These are phyloP conservation scores for Drosophila bunnanda DNA, from an alignment of 2,888 invertebrate species.

Conservation along the genomic window DNA sequence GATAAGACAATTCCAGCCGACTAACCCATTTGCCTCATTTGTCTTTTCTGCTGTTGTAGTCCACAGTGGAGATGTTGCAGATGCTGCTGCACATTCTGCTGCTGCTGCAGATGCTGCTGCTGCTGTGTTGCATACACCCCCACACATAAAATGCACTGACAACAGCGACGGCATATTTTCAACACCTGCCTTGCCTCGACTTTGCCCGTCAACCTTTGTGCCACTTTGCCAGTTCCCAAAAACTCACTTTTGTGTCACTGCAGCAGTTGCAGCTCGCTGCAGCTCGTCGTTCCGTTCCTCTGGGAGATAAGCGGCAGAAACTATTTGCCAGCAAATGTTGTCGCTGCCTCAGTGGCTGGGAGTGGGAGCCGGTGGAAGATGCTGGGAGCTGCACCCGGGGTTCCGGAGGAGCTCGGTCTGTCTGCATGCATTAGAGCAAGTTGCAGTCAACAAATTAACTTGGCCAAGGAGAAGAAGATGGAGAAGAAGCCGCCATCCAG, in stretches of 20 bases:
- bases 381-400: slow-evolving; percentile 21
- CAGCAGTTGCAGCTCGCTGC: slow-evolving; percentile 28
- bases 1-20: slow-evolving; percentile 46
- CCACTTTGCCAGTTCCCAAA: slow-evolving; percentile 80
- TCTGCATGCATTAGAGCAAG: slow-evolving; percentile 77
- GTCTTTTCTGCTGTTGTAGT: slow-evolving; percentile 15
- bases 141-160: slow-evolving; percentile 58
- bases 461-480: slow-evolving; percentile 38
- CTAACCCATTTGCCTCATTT: slow-evolving; percentile 71
- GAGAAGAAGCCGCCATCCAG: slow-evolving; percentile 19
- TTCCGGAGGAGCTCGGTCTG: slow-evolving; percentile 25
- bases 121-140: slow-evolving; percentile 46
- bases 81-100: neutral
- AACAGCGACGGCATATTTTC: slow-evolving; percentile 69
- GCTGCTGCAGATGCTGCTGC: slow-evolving; percentile 8
- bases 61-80: neutral
- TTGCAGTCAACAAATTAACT: slow-evolving; percentile 76
- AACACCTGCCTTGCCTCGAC: slow-evolving; percentile 74
- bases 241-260: slow-evolving; percentile 77
- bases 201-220: slow-evolving; percentile 76
- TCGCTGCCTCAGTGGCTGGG: slow-evolving; percentile 51
- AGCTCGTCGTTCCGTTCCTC: slow-evolving; percentile 39
- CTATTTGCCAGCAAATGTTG: slow-evolving; percentile 68
- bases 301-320: slow-evolving; percentile 46
- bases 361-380: slow-evolving; percentile 6